These are phyloP conservation scores for Luffia ferchaultella DNA, from an alignment of 2,888 invertebrate genomes.

Conservation along the genomic window DNA sequence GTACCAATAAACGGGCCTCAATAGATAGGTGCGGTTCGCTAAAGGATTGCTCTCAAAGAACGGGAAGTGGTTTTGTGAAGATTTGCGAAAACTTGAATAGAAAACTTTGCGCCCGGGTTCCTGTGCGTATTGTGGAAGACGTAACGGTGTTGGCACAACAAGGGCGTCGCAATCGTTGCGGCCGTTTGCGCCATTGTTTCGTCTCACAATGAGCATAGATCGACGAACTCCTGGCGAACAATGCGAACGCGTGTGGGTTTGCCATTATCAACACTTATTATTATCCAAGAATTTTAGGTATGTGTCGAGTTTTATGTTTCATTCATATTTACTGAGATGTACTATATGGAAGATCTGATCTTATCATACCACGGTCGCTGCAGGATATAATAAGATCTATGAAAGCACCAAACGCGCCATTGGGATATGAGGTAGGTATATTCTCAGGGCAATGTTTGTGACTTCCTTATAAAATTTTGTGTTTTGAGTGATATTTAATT, in stretches of 20 bases:
- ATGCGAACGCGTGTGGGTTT: neutral
- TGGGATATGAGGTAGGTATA: too few relatives aligned
- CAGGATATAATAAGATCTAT: too few relatives aligned
- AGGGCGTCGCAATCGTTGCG: conserved; percentile 4
- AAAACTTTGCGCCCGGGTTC: neutral
- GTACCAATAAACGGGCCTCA: conserved; percentile 19
- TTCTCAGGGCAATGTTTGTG: too few relatives aligned
- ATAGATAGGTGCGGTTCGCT: conserved; percentile 30
- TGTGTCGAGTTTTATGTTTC: too few relatives aligned
- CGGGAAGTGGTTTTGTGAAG: conserved; percentile 48
- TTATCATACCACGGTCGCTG: too few relatives aligned
- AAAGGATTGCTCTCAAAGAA: conserved; percentile 31
- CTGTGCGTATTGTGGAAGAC: neutral
- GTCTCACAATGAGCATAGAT: neutral
- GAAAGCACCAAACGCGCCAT: too few relatives aligned
- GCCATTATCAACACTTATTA: neutral
- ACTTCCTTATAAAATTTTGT: too few relatives aligned
- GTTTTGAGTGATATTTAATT: too few relatives aligned
- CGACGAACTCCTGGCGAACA: neutral
- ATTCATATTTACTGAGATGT: too few relatives aligned
- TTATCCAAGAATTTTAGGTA: neutral
- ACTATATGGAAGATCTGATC: too few relatives aligned
- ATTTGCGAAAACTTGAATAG: conserved; percentile 36
- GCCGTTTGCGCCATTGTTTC: neutral
- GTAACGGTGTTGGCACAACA: conserved; percentile 36